Base-by-base conservation (phyloP, 2,888 invertebrate genomes). In the Mycalesis mineus region DNA sequence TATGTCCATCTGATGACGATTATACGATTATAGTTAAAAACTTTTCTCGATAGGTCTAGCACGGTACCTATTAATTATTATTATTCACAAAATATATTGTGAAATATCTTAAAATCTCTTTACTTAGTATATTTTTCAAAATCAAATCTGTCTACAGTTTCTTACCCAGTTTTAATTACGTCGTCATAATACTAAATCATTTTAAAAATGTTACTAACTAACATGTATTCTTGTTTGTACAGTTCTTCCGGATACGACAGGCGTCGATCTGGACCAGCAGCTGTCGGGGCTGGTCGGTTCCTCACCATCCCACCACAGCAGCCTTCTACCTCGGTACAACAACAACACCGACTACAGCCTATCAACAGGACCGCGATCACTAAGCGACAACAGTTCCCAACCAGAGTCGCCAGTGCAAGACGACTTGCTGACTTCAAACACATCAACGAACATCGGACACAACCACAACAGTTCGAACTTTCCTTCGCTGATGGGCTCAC, bases 331-430 rank as follows among this genome's bases (percentile, higher is more conserved):
- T 5, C 91, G 94, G 6, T 94, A 94, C 77, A 91, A 93, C 63
- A 92, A 94, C 78, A 86, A 92, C 67, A 78, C 91, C 1, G 92
- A 95, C 75, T 93, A 95, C 84, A 90, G 93, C 67, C 88, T 93
- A 65, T 90, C 92, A 56, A 90, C 91, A 15, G 93, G 94, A 1
- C 95, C 96, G 0, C 89, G 96, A 41, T 95, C 95, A 11, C 83
- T 96, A 29, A 95, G 95, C 68, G 96, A 95, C 77, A 94, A 94
- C 74, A 95, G 95, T 39, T 95, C 95, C 36, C 94, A 95, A 62
- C 95, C 95, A 2, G 95, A 95, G 74, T 95, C 95, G 37, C 95
- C 95, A 1, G 95, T 95, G 13, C 95, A 95, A 84, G 95, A 95
- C 73, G 95, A 95, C 69, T 81, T 94, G 2, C 87, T 94, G 37